A percentile compares a stretch with the other conserved stretches of the same genome.
These are phyloP conservation scores for Polydrusus cervinus DNA, from an alignment of 2,888 invertebrate genomes.

Conservation along the genomic window DNA sequence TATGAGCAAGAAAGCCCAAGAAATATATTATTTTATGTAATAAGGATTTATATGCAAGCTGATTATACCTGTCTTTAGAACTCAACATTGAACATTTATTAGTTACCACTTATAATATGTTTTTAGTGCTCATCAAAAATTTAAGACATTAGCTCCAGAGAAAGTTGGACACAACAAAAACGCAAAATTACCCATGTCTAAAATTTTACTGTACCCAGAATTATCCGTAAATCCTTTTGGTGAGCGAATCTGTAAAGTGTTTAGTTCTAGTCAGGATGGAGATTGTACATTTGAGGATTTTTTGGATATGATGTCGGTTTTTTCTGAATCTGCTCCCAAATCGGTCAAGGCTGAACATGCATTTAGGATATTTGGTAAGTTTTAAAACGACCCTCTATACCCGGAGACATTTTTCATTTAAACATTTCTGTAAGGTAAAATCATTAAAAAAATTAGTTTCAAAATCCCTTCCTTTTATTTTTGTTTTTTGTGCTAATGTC, in stretches of 20 bases:
- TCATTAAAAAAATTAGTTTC: too few relatives aligned
- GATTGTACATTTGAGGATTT: conserved; percentile 97
- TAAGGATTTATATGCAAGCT: background rate
- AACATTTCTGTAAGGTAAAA: too few relatives aligned
- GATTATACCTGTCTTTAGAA: background rate
- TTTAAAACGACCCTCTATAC: too few relatives aligned
- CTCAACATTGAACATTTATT: background rate
- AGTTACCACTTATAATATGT: background rate
- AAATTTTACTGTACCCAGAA: conserved; percentile 90
- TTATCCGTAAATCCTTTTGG: conserved; percentile 93
- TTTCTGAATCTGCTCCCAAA: conserved; percentile 92
- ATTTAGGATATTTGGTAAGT: conserved; percentile 93
- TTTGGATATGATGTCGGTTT: conserved; percentile 97
- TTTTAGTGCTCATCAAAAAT: conserved; percentile 85
- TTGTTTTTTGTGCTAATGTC: too few relatives aligned
- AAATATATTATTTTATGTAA: too few relatives aligned
- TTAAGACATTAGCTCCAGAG: conserved; percentile 91
- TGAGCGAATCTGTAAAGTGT: conserved; percentile 93
- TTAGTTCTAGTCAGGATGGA: conserved; percentile 90
- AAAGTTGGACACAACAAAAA: conserved; percentile 92
- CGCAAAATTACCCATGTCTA: conserved; percentile 88
- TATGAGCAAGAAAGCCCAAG: too few relatives aligned
- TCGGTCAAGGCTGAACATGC: conserved; percentile 96
- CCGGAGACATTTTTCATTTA: too few relatives aligned
- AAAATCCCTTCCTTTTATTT: too few relatives aligned